These are phyloP conservation scores for Rousettus leschenaultii DNA, from an alignment of 2,113 vertebrate species.

Conservation along the genomic window DNA sequence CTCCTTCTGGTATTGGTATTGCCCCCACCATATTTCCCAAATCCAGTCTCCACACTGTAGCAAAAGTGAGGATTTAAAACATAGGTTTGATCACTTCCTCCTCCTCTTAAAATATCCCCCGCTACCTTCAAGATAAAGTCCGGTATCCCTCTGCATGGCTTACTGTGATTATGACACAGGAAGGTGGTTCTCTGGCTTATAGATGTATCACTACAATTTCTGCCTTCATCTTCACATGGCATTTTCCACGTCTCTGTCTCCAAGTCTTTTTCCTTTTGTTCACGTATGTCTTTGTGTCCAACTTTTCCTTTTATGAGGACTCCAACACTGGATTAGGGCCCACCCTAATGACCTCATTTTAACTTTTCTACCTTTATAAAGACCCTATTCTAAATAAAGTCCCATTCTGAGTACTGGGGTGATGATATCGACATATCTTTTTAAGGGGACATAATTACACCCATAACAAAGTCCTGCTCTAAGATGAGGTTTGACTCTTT, in stretches of 20 bases:
- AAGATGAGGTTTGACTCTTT: neutral
- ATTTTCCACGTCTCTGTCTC: neutral
- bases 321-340: neutral
- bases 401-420: neutral
- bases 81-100: neutral
- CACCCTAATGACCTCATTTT: neutral
- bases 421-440: neutral
- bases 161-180: accelerated
- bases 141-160: accelerated
- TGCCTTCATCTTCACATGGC: neutral
- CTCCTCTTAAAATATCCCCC: neutral
- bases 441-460: neutral
- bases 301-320: neutral
- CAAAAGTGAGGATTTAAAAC: neutral
- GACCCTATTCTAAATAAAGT: neutral
- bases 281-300: neutral
- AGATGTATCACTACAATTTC: neutral
- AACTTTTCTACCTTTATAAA: neutral
- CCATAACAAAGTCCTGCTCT: neutral
- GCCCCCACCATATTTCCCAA: neutral
- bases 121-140: neutral
- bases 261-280: no score
- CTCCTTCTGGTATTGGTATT: neutral
- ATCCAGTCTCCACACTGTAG: neutral
- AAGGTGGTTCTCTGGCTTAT: neutral